A percentile compares a stretch with the other conserved stretches of the same genome.
Evolutionary conservation across 2,888 invertebrate genomes (phyloP).

Genomic region (Leptopilina syphax): DNA sequence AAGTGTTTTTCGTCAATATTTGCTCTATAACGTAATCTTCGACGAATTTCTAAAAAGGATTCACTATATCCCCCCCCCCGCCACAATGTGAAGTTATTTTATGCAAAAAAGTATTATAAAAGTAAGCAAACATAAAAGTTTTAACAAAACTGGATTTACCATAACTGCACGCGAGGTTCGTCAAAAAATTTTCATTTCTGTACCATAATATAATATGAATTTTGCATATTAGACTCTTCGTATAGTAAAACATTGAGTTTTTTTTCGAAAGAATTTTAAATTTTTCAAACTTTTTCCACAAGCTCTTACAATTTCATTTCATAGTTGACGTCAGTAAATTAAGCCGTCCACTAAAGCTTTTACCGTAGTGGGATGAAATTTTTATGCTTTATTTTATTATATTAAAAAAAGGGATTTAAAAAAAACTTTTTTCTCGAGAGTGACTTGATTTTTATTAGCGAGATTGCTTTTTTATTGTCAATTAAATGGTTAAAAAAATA

Average conservation of each 20-base stretch:
- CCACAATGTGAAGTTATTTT: not conserved
- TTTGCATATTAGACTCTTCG: constrained; percentile 7
- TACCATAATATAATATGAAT: constrained; percentile 12
- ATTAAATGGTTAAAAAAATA: not conserved
- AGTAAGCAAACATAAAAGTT: constrained; percentile 20
- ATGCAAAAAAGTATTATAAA: constrained; percentile 7
- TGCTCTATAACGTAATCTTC: not conserved
- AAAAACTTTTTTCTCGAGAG: not conserved
- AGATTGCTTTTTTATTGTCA: not conserved
- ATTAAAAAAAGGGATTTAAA: constrained; percentile 9
- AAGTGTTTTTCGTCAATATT: not conserved
- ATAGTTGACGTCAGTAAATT: constrained; percentile 15
- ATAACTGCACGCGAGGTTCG: not conserved
- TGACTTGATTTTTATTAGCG: not conserved
- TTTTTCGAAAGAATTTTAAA: constrained; percentile 1
- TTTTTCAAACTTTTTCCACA: not conserved
- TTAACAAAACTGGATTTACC: constrained; percentile 9
- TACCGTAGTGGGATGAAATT: not conserved
- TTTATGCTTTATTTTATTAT: constrained; percentile 12
- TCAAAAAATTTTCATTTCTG: not conserved
- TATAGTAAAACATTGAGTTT: not conserved
- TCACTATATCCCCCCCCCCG: not conserved
- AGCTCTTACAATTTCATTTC: constrained; percentile 6
- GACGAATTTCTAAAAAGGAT: not conserved
- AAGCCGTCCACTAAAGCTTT: constrained; percentile 12